phyloP scores from a whole-genome alignment of 2,113 vertebrate genomes.

The Rhinichthys klamathensis region DNA sequence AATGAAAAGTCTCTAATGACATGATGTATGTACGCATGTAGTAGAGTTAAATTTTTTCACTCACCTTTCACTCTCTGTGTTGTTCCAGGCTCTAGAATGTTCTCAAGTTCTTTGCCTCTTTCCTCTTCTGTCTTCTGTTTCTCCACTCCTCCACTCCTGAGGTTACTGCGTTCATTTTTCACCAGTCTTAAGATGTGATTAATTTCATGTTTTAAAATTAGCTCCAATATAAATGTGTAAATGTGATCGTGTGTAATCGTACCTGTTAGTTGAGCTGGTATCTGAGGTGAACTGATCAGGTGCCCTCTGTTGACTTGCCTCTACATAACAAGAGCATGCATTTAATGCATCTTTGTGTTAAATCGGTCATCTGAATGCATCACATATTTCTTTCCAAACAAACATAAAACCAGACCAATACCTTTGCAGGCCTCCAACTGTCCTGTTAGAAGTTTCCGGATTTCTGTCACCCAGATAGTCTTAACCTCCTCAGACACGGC shows the following conservation, averaged over 20 bases:
- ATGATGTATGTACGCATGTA: no score
- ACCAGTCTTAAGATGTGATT: background rate
- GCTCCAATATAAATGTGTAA: background rate
- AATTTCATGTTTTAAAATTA: background rate
- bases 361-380: background rate
- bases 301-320: slow-evolving; percentile 88
- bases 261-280: slow-evolving; percentile 40
- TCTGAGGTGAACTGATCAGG: slow-evolving; percentile 81
- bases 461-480: slow-evolving; percentile 94
- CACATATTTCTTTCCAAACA: background rate
- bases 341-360: background rate
- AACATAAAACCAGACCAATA: slow-evolving; percentile 62
- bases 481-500: slow-evolving; percentile 90
- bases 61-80: slow-evolving; percentile 32
- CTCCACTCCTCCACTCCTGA: slow-evolving; percentile 8
- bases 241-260: background rate
- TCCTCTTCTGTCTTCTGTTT: slow-evolving; percentile 39
- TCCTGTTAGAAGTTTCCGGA: slow-evolving; percentile 93
- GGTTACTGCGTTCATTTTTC: slow-evolving; percentile 9
- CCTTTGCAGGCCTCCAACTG: slow-evolving; percentile 93
- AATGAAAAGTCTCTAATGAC: background rate
- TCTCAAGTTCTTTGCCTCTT: slow-evolving; percentile 29
- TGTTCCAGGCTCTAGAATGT: slow-evolving; percentile 18
- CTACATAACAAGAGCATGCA: slow-evolving; percentile 65
- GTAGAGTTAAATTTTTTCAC: background rate